These are phyloP conservation scores for Clarias magur DNA, from an alignment of 2,113 vertebrate species.

Conservation along the genomic window DNA sequence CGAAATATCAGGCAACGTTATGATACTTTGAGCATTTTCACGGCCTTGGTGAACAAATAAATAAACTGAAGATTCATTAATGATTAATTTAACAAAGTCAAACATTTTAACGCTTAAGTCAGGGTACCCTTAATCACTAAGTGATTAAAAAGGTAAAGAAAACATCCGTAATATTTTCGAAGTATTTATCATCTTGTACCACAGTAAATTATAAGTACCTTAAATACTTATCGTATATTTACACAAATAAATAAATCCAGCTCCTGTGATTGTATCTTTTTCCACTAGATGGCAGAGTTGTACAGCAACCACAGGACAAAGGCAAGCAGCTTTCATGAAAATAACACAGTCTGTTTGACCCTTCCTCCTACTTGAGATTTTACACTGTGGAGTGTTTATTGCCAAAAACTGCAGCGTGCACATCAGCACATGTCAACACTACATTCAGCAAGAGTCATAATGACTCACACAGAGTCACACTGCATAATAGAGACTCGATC, in stretches of 20 bases:
- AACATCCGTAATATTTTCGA: background rate
- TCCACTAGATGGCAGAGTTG: constrained; percentile 53
- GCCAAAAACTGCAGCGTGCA: background rate
- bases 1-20: background rate
- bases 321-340: background rate
- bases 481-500: no score
- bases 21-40: background rate
- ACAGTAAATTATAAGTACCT: background rate
- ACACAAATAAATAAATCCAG: background rate
- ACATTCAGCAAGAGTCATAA: background rate
- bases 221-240: background rate
- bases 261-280: background rate
- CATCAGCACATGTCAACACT: background rate
- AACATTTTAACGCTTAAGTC: background rate
- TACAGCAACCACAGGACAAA: background rate
- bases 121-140: background rate
- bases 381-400: background rate
- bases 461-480: background rate
- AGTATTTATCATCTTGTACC: background rate
- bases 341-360: background rate
- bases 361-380: background rate
- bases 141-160: background rate
- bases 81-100: background rate
- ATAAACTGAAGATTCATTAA: background rate
- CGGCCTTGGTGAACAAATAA: background rate